Evolutionary conservation across 1,140 invertebrate species (phyloP).

Genomic region (Drosophila nikananu): DNA sequence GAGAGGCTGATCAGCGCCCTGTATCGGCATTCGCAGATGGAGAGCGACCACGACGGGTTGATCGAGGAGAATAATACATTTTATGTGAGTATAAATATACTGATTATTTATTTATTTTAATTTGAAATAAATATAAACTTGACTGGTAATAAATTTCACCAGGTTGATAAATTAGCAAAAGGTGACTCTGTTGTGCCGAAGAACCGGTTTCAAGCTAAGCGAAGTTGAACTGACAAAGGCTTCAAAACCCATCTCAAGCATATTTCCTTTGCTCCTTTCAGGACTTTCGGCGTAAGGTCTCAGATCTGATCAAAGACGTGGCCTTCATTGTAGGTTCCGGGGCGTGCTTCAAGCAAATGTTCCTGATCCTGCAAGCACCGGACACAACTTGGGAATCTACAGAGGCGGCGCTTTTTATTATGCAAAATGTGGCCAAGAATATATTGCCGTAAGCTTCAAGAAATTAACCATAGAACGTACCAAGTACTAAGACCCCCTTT

Average conservation of each 20-base stretch:
- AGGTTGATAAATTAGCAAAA: neutral
- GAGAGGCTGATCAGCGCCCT: constrained; percentile 94
- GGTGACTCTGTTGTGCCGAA: neutral
- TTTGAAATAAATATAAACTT: neutral
- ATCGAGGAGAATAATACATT: constrained; percentile 95
- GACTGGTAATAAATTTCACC: neutral
- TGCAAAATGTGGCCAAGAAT: constrained; percentile 98
- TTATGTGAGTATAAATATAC: constrained; percentile 82
- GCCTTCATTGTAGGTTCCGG: constrained; percentile 98
- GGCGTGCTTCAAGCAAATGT: constrained; percentile 96
- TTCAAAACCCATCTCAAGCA: neutral
- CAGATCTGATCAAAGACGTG: constrained; percentile 98
- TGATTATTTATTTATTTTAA: neutral
- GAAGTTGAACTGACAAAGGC: neutral
- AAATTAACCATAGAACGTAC: neutral
- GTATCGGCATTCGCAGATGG: constrained; percentile 95
- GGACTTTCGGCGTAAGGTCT: constrained; percentile 95
- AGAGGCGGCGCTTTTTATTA: constrained; percentile 98
- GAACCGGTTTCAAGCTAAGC: neutral
- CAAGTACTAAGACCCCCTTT: neutral
- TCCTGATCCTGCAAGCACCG: constrained; percentile 89
- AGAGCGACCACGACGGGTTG: constrained; percentile 95
- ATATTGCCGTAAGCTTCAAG: constrained; percentile 94
- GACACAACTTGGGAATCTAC: constrained; percentile 94
- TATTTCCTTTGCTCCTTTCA: constrained; percentile 84